These are phyloP conservation scores for Thamnophis sirtalis DNA, from an alignment of 2,113 vertebrate genomes.

Conservation along the genomic window DNA sequence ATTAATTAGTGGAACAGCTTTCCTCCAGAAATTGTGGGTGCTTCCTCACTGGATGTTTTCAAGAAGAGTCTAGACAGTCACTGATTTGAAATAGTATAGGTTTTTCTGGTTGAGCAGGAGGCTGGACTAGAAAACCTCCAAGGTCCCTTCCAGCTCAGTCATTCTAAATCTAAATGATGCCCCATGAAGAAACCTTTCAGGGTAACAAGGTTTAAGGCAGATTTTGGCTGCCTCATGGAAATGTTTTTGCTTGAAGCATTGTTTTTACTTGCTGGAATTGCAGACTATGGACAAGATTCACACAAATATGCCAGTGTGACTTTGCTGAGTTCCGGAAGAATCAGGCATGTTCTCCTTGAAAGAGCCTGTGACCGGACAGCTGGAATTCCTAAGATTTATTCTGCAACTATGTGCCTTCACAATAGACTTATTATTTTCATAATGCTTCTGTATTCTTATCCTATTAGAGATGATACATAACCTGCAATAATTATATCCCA, in stretches of 20 bases:
- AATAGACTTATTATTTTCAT: conserved; percentile 13
- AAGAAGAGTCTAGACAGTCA: too few relatives aligned
- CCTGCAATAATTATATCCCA: conserved; percentile 1
- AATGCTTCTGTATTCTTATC: conserved; percentile 12
- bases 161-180: not conserved
- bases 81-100: too few relatives aligned
- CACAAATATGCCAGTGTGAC: not conserved
- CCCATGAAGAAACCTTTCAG: not conserved
- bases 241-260: not conserved
- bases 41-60: too few relatives aligned
- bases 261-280: not conserved
- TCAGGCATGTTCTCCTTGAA: not conserved
- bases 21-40: too few relatives aligned
- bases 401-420: not conserved
- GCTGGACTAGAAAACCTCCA: too few relatives aligned
- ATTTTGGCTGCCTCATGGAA: not conserved
- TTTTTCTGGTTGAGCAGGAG: too few relatives aligned
- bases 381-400: not conserved
- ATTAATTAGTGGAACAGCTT: too few relatives aligned
- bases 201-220: not conserved
- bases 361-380: not conserved
- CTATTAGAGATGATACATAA: conserved; percentile 7
- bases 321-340: not conserved
- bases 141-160: too few relatives aligned
- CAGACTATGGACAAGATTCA: not conserved